phyloP scores from a whole-genome alignment of 2,797 vertebrate genomes.

The Clarias platycephalus region DNA sequence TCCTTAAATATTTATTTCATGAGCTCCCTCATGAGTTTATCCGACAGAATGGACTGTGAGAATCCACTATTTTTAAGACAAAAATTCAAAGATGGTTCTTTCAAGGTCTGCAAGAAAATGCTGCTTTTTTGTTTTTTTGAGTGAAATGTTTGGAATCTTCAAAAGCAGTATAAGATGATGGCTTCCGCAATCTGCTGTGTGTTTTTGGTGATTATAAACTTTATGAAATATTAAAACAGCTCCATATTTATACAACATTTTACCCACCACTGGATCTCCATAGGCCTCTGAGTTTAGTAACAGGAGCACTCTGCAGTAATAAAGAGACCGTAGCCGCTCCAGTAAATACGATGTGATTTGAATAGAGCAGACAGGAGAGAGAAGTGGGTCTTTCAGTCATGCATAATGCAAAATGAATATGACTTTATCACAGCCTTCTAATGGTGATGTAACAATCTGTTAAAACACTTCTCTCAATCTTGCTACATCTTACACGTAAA shows the following conservation, averaged over 20 bases:
- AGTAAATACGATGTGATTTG: slow-evolving; percentile 88
- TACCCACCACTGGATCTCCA: background rate
- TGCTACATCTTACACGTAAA: background rate
- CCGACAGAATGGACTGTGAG: slow-evolving; percentile 1
- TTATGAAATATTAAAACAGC: background rate
- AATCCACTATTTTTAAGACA: background rate
- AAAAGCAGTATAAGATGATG: background rate
- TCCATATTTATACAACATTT: background rate
- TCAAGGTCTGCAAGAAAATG: slow-evolving; percentile 8
- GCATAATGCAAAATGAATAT: slow-evolving; percentile 89
- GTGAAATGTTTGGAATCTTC: slow-evolving; percentile 9
- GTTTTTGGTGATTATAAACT: background rate
- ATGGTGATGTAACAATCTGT: slow-evolving; percentile 80
- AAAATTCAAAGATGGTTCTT: slow-evolving; percentile 3
- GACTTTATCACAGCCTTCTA: slow-evolving; percentile 75
- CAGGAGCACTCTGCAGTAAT: slow-evolving; percentile 67
- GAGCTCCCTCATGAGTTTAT: slow-evolving; percentile 18
- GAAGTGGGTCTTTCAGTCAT: slow-evolving; percentile 87
- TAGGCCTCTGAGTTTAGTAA: slow-evolving; percentile 58
- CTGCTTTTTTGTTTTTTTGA: background rate
- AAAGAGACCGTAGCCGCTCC: slow-evolving; percentile 84
- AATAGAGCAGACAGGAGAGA: slow-evolving; percentile 91
- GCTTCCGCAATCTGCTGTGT: background rate
- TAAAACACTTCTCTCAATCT: slow-evolving; percentile 71
- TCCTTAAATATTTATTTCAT: slow-evolving; percentile 45